Evolutionary conservation across 2,113 vertebrate species (phyloP), one percentile per base, ranked within the genome.

Genomic region (Ceratotherium simum): DNA sequence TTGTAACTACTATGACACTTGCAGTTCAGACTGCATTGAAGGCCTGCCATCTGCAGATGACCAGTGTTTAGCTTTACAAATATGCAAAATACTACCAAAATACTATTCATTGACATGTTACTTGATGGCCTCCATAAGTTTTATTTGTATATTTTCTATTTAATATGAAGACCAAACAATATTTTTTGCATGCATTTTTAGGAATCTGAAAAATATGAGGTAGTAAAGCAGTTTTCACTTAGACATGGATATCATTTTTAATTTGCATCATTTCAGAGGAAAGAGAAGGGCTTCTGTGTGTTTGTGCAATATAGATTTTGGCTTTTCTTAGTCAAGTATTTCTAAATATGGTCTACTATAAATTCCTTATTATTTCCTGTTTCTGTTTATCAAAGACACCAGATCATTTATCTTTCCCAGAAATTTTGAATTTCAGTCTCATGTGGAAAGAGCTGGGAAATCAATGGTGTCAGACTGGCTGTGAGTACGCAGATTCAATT

Each of bases 341-440:
- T 86, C 25, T 29, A 70, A 96, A 70, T 51, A 58, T 51, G 23
- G 39, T 75, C 48, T 67, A 75, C 16, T 25, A 95, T 80, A 65
- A 84, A 27, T 67, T 81, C 21, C 8, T 73, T 60, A 33, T 65
- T 87, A 78, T 81, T 94, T 94, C 5, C n/a, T 67, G 27, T 31
- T 82, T 93, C 67, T 81, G 4, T 69, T 86, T 90, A 86, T 56
- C 31, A 76, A 76, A 81, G 8, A 86, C 8, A 29, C 17, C 14
- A 48, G 25, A 8, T 1, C 12, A 64, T 76, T 90, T 93, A n/a
- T 82, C 31, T 82, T 93, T 89, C 14, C 25, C 20, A 81, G 73
- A 95, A 96, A 83, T 79, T 75, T 85, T 93, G 69, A 91, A 31
- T 88, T 87, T 87, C 8, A 48, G 6, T 83, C 39, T 62, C n/a